phyloP scores from a whole-genome alignment of 1,140 invertebrate genomes.

The Zeugodacus cucurbitae region DNA sequence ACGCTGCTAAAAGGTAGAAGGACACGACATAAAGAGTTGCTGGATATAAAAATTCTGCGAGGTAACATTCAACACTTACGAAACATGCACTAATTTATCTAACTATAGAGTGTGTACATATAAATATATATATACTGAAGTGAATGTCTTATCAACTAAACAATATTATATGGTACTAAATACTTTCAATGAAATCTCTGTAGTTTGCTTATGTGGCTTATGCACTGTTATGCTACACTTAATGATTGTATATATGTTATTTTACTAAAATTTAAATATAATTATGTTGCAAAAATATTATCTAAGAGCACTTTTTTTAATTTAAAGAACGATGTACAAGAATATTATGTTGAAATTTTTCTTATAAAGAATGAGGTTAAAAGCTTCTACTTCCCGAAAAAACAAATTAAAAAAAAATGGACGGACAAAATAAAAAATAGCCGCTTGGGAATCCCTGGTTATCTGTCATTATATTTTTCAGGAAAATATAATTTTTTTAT shows the following conservation, averaged over 20 bases:
- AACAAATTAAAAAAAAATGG: no score
- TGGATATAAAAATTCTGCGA: conserved; percentile 66
- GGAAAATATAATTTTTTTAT: no score
- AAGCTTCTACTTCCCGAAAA: no score
- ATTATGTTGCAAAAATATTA: no score
- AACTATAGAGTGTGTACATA: neutral
- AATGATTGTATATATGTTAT: neutral
- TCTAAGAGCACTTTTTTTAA: no score
- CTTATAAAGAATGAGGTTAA: no score
- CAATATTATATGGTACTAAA: neutral
- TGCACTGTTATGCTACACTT: neutral
- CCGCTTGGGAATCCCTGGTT: no score
- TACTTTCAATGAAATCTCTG: neutral
- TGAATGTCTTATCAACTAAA: neutral
- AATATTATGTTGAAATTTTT: no score
- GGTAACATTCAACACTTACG: conserved; percentile 53
- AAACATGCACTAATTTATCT: neutral
- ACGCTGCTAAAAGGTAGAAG: conserved; percentile 58
- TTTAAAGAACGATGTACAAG: no score
- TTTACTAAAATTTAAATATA: no score
- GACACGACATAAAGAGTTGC: conserved; percentile 66
- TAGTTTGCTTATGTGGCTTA: neutral
- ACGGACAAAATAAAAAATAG: no score
- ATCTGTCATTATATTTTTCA: no score
- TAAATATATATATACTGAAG: neutral